Base-by-base conservation (phyloP, 2,797 vertebrate genomes). In the Cyclopterus lumpus region DNA sequence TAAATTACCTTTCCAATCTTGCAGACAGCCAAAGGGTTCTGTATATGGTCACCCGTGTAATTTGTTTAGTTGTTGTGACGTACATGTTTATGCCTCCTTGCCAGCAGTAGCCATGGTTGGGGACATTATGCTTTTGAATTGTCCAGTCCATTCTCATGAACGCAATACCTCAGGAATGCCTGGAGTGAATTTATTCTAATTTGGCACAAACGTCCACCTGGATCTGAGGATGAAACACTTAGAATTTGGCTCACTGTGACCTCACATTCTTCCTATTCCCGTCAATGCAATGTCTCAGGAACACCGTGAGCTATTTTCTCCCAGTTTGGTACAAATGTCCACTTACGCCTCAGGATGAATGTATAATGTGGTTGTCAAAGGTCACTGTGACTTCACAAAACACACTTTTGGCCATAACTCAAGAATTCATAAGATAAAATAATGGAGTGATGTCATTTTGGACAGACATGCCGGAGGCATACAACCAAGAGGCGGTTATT, bases 1-100 rank as follows among this genome's bases (percentile, higher is more conserved):
- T 58, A 75, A 91, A 90, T 90, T 85, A 85, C 76, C 72, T 80
- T 83, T 76, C 67, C 67, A 75, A 68, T 76, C 67, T 66, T 28
- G 55, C 61, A 69, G 77, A 86, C 75, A 77, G 60, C 55, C 42
- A 87, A 82, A 86, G 66, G 70, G 69, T 75, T 82, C 66, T 80
- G 80, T 63, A 74, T 60, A 57, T 65, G 62, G 40, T 40, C 3
- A 1, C 51, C 61, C 20, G n/a, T 71, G 67, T 75, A 75, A 76
- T 84, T 28, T 24, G 64, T 82, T 30, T 59, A 18, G 63, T 66
- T 60, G 36, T 38, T 62, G 48, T 78, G 38, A 61, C 11, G 44
- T 67, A 72, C 58, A 57, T 72, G 71, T 85, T 20, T 16, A 8
- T 53, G 24, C 11, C 51, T 53, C 12, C 12, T 24, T 15, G 5